A percentile compares a stretch with the other conserved stretches of the same genome.
Conservation (phyloP, 2,888 invertebrate species). For the Caradrina clavipalpis region DNA sequence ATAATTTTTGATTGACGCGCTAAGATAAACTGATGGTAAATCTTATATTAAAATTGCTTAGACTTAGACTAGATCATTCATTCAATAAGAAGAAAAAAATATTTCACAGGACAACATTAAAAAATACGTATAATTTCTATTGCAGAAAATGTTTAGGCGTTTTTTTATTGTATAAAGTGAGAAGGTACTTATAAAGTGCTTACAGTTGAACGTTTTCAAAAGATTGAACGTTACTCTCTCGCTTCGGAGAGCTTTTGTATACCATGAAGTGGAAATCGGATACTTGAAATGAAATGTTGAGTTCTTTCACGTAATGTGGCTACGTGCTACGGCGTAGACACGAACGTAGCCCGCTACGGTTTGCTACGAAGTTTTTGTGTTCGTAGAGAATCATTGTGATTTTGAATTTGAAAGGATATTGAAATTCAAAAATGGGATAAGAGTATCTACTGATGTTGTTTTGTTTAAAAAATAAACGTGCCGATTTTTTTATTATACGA, state of each 20-base stretch:
- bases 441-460: neutral
- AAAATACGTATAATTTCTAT: neutral
- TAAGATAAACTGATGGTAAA: constrained; percentile 2
- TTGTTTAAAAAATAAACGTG: neutral
- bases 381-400: constrained; percentile 12
- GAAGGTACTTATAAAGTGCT: constrained; percentile 41
- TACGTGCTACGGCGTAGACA: constrained; percentile 67
- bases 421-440: neutral
- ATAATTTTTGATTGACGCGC: constrained; percentile 7
- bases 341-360: constrained; percentile 46
- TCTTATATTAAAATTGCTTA: neutral
- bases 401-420: constrained; percentile 16
- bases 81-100: neutral
- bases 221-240: constrained; percentile 55
- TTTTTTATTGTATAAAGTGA: constrained; percentile 44
- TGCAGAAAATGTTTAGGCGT: constrained; percentile 18
- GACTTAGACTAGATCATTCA: neutral
- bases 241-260: constrained; percentile 53
- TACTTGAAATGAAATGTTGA: constrained; percentile 59
- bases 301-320: constrained; percentile 51
- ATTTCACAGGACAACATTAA: no score
- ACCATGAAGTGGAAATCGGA: constrained; percentile 64
- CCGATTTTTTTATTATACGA: no score
- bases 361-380: constrained; percentile 25
- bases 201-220: constrained; percentile 54